A percentile compares a stretch with the other conserved stretches of the same genome.
Conservation (phyloP, 1,140 invertebrate species). For the Geopemphigus sp. region DNA sequence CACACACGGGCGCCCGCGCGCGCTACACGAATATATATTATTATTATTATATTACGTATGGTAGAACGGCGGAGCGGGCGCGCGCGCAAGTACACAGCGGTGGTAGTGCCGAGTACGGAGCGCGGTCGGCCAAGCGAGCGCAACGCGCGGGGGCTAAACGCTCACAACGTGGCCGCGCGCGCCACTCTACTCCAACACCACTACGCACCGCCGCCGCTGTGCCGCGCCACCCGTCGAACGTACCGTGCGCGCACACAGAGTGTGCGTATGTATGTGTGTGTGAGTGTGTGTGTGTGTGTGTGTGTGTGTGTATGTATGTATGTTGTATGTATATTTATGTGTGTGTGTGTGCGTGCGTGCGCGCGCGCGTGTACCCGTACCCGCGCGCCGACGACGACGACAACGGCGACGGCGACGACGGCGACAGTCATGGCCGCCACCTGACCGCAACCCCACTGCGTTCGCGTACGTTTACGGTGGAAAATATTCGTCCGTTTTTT, state of each 20-base stretch:
- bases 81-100: neutral
- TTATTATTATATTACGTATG: neutral
- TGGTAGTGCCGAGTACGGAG: neutral
- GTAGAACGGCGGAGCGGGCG: neutral
- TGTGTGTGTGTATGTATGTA: too few species aligned
- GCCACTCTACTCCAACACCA: conserved; percentile 4
- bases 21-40: conserved; percentile 5
- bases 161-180: conserved; percentile 47
- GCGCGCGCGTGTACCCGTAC: conserved; percentile 10
- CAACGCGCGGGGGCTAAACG: conserved; percentile 40
- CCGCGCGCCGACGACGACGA: conserved; percentile 13
- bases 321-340: too few species aligned
- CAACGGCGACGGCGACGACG: conserved; percentile 16
- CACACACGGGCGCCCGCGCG: neutral
- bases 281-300: too few species aligned
- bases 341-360: too few species aligned
- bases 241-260: neutral
- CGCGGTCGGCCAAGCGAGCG: neutral
- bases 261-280: too few species aligned
- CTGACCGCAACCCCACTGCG: conserved; percentile 46
- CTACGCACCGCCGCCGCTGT: neutral
- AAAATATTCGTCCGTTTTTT: neutral
- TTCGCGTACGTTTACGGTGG: conserved; percentile 21
- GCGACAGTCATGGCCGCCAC: conserved; percentile 45
- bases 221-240: too few species aligned